Evolutionary conservation across 2,888 invertebrate species (phyloP).

Genomic region (Trichacis sp.): DNA sequence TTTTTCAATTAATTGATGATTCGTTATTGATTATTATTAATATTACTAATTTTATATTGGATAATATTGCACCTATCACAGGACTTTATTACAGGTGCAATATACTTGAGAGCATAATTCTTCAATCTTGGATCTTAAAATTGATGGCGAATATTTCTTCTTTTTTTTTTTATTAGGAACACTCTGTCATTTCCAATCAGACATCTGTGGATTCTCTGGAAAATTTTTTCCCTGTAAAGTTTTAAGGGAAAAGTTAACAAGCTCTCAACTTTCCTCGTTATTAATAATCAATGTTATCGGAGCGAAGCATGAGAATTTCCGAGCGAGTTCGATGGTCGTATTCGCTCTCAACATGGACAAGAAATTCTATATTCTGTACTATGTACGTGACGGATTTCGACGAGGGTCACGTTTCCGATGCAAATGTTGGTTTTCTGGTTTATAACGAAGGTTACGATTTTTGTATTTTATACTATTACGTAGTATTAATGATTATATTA

Average conservation of each 20-base stretch:
- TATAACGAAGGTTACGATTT: neutral
- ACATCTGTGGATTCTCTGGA: neutral
- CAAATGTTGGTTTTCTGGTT: neutral
- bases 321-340: neutral
- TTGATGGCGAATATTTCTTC: no score
- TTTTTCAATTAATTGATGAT: no score
- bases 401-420: neutral
- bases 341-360: neutral
- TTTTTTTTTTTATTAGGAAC: no score
- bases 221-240: neutral
- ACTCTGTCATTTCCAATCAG: no score
- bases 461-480: no score
- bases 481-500: no score
- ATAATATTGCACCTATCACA: no score
- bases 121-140: no score
- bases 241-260: neutral
- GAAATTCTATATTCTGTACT: neutral
- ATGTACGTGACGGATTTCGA: slow-evolving; percentile 1
- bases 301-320: neutral
- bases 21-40: no score
- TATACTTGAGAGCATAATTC: no score
- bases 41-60: no score
- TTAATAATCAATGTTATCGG: neutral
- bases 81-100: no score
- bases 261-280: neutral